Conservation (phyloP, 2,888 invertebrate genomes). For the Tachina lurida region DNA sequence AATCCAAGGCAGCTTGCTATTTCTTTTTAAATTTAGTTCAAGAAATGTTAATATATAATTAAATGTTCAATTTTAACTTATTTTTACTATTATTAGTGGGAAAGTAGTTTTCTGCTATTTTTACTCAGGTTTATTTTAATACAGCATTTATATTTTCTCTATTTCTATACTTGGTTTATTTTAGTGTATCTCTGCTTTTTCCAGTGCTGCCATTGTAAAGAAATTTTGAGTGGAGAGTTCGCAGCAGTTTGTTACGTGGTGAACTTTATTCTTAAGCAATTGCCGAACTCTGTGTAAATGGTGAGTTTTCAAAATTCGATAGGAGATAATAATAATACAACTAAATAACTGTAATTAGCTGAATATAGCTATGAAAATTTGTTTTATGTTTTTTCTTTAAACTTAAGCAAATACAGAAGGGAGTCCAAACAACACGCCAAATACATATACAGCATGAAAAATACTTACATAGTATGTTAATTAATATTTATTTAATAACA, state of each 20-base stretch:
- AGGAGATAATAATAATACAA: too few species aligned
- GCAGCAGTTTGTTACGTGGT: background rate
- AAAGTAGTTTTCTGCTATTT: conserved; percentile 26
- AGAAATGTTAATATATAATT: background rate
- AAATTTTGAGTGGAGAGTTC: conserved; percentile 3
- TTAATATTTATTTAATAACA: too few species aligned
- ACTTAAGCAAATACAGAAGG: too few species aligned
- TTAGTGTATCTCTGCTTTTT: background rate
- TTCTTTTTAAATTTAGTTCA: background rate
- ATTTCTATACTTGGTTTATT: conserved; percentile 6
- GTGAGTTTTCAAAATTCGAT: background rate
- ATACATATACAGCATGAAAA: too few species aligned
- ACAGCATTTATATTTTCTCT: conserved; percentile 21
- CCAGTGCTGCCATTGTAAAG: conserved; percentile 19
- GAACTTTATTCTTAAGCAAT: conserved; percentile 5
- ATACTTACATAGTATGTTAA: too few species aligned
- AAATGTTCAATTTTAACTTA: conserved; percentile 9
- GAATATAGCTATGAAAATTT: too few species aligned
- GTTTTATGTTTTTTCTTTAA: too few species aligned
- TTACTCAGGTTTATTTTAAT: conserved; percentile 38
- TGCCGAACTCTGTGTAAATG: background rate
- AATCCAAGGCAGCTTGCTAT: background rate
- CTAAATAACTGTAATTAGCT: too few species aligned
- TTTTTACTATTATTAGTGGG: conserved; percentile 12
- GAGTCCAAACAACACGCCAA: too few species aligned